Percentiles rank a stretch among this genome's conserved stretches.
phyloP scores from a whole-genome alignment of 2,888 invertebrate species.

The Drosophila siamana region DNA sequence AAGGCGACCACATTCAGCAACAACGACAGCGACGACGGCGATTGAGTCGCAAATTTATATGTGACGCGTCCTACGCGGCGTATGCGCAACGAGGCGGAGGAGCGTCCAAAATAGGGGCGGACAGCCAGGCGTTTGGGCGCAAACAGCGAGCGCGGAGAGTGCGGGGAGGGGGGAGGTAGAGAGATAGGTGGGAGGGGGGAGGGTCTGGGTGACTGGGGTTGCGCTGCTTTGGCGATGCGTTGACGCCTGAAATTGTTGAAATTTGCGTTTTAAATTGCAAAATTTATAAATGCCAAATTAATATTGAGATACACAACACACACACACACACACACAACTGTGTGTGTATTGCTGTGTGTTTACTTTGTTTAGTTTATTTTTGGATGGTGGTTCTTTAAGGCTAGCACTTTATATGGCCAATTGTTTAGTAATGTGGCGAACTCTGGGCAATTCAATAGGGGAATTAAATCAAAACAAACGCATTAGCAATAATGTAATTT shows the following conservation, averaged over 20 bases:
- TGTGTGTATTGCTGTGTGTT: not conserved
- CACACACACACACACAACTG: not conserved
- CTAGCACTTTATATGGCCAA: slow-evolving; percentile 18
- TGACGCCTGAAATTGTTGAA: slow-evolving; percentile 77
- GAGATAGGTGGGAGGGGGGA: not conserved
- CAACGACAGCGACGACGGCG: slow-evolving; percentile 40
- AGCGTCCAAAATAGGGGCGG: slow-evolving; percentile 25
- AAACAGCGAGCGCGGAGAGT: not conserved
- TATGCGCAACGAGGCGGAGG: slow-evolving; percentile 62
- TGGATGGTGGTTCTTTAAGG: slow-evolving; percentile 4
- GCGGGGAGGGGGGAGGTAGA: not conserved
- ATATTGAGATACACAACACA: slow-evolving; percentile 54
- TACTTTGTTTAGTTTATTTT: slow-evolving; percentile 25
- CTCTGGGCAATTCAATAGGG: too few relatives aligned
- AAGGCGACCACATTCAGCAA: slow-evolving; percentile 52
- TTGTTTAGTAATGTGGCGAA: not conserved
- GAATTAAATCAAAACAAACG: too few relatives aligned
- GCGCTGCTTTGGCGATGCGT: slow-evolving; percentile 68
- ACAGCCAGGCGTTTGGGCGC: slow-evolving; percentile 8
- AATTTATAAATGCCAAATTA: slow-evolving; percentile 73
- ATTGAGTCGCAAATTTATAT: slow-evolving; percentile 78
- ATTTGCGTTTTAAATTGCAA: slow-evolving; percentile 68
- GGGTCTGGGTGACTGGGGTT: not conserved
- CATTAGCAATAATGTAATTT: too few relatives aligned
- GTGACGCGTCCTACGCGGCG: slow-evolving; percentile 56